A percentile compares a stretch with the other conserved stretches of the same genome.
phyloP scores from a whole-genome alignment of 2,113 vertebrate genomes.

The Montifringilla adamsi region DNA sequence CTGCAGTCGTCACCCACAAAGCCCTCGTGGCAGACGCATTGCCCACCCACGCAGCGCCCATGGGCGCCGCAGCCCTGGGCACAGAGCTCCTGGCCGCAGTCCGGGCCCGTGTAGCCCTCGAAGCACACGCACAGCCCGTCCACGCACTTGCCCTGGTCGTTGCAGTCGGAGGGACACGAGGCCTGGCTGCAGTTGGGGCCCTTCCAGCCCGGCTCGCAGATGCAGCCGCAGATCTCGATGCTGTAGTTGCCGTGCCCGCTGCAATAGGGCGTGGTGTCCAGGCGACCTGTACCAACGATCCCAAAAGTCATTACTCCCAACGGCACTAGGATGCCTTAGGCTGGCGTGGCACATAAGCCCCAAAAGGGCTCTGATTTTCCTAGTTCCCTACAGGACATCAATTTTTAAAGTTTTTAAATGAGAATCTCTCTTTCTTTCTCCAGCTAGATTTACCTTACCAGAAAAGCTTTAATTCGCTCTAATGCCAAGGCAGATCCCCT shows the following conservation, averaged over 20 bases:
- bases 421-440: neutral
- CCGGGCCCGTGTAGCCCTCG: constrained; percentile 83
- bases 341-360: accelerated
- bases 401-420: neutral
- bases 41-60: constrained; percentile 83
- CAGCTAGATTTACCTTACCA: neutral
- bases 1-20: constrained; percentile 85
- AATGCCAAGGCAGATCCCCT: neutral
- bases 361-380: neutral
- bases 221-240: constrained; percentile 73
- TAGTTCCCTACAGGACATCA: neutral
- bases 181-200: constrained; percentile 84
- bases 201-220: constrained; percentile 79
- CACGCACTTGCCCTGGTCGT: constrained; percentile 91
- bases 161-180: constrained; percentile 87
- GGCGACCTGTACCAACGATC: constrained; percentile 71
- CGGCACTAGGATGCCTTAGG: neutral
- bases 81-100: constrained; percentile 87
- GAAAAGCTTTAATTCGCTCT: neutral
- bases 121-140: constrained; percentile 89
- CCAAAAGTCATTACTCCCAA: neutral
- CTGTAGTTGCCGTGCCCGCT: constrained; percentile 92
- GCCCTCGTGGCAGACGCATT: constrained; percentile 86
- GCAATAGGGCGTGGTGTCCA: constrained; percentile 89
- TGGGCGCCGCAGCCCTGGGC: constrained; percentile 80